Evolutionary conservation across 2,888 invertebrate species (phyloP).

Genomic region (Cosmia pyralina): DNA sequence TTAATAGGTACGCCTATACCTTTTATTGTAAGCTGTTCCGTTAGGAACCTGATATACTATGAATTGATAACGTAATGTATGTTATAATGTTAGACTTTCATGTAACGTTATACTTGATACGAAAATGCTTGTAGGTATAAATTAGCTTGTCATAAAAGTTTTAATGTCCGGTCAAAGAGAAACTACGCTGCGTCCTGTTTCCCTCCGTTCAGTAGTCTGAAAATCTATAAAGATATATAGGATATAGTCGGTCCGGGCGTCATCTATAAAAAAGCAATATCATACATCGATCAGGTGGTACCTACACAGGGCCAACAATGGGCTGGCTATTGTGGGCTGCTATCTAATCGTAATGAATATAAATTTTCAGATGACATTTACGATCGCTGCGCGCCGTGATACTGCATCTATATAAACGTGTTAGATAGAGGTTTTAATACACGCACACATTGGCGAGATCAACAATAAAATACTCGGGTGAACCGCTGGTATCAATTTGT

Average conservation of each 20-base stretch:
- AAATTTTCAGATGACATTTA: slow-evolving; percentile 90
- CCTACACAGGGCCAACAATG: slow-evolving; percentile 81
- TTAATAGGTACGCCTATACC: slow-evolving; percentile 1
- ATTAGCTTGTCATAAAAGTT: slow-evolving; percentile 83
- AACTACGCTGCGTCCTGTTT: slow-evolving; percentile 78
- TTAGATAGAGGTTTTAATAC: slow-evolving; percentile 83
- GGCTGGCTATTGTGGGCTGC: slow-evolving; percentile 84
- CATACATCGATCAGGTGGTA: slow-evolving; percentile 87
- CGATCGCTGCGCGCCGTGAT: slow-evolving; percentile 87
- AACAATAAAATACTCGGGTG: slow-evolving; percentile 77
- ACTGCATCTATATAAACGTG: slow-evolving; percentile 85
- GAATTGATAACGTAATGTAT: slow-evolving; percentile 63
- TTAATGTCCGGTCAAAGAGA: slow-evolving; percentile 76
- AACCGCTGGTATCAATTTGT: slow-evolving; percentile 81
- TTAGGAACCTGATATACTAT: slow-evolving; percentile 57
- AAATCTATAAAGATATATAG: slow-evolving; percentile 71
- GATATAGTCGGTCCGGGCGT: slow-evolving; percentile 71
- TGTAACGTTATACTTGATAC: slow-evolving; percentile 77
- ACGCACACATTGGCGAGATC: slow-evolving; percentile 78
- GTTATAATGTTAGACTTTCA: slow-evolving; percentile 68
- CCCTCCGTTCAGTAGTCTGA: slow-evolving; percentile 70
- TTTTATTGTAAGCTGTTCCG: slow-evolving; percentile 69
- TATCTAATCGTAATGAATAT: slow-evolving; percentile 90
- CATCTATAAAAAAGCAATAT: slow-evolving; percentile 86
- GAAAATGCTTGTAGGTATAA: slow-evolving; percentile 78